Base-by-base conservation (phyloP, 2,888 invertebrate species). In the Drosophila anomalipes region DNA sequence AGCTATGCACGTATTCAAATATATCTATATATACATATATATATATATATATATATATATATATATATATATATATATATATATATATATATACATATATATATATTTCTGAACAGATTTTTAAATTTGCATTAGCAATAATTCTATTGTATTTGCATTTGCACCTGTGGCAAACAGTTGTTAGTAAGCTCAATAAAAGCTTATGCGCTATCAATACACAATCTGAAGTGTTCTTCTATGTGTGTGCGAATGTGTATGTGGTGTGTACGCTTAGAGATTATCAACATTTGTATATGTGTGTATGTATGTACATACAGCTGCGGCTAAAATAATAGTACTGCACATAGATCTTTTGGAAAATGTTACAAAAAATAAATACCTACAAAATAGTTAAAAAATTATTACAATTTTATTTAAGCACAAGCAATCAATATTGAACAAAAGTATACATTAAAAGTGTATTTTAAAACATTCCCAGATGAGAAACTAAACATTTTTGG, bases 81-180 rank as follows among this genome's bases (percentile, higher is more conserved):
- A 14, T 37, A 22, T 14, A 14, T 44, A 12, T 10, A 62, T 1
- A 35, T 19, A 35, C 1, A 19, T 37, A 26, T 14, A 14, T 44
- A 12, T 10, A 62, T 4, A 58, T 6, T 26, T 26, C n/a, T 56
- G n/a, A 12, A 14, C 9, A 22, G 9, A 44, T 26, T 22, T 54
- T 22, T 22, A 1, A 33, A 9, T 33, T 12, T 19, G 14, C 2
- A 6, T 52, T 26, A 33, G 4, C 47, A 35, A 32, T 32, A 26
- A 54, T 37, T 5, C 3, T 10, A 68, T 26, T 33, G 4, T 22
- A 16, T 19, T 47, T 37, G n/a, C 52, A 32, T 22, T 49, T 44
- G 37, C 52, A 70, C 57, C 35, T 70, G 58, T 70, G 37, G 58
- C 58, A 44, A 62, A 53, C 54, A 62, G 1, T 19, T 5, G 4